Conservation (phyloP, 1,140 invertebrate species). For the Agrilus planipennis region DNA sequence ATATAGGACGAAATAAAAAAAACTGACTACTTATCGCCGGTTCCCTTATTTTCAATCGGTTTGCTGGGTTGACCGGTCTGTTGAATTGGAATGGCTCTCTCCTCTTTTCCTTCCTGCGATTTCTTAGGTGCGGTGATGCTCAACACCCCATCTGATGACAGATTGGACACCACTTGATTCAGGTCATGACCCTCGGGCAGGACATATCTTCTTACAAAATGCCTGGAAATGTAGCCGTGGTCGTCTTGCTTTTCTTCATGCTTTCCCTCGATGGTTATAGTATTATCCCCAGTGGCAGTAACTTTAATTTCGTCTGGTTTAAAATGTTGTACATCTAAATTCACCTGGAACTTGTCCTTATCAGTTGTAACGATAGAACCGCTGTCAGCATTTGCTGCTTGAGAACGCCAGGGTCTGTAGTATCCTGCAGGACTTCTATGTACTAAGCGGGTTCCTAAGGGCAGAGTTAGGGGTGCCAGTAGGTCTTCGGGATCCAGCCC, state of each 20-base stretch:
- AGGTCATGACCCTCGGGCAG: constrained; percentile 54
- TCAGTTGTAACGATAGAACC: constrained; percentile 36
- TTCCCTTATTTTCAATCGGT: constrained; percentile 12
- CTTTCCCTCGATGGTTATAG: constrained; percentile 55
- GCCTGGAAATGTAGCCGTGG: constrained; percentile 58
- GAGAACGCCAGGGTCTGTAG: constrained; percentile 39
- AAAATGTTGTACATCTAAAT: constrained; percentile 77
- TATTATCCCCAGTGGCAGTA: constrained; percentile 60
- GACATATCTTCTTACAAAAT: constrained; percentile 57
- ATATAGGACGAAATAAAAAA: too few species aligned
- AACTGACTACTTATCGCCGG: too few species aligned
- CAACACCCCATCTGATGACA: constrained; percentile 64
- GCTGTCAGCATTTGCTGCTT: constrained; percentile 21
- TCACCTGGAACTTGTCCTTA: constrained; percentile 53
- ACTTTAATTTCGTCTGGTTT: constrained; percentile 71
- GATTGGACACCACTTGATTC: constrained; percentile 48
- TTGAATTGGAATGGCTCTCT: constrained; percentile 13
- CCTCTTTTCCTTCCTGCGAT: constrained; percentile 4
- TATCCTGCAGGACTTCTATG: constrained; percentile 17
- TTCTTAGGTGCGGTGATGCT: constrained; percentile 47
- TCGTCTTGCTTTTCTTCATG: constrained; percentile 65
- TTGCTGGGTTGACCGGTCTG: constrained; percentile 19
- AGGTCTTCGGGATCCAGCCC: constrained; percentile 42
- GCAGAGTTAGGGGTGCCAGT: constrained; percentile 28
- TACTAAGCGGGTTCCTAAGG: constrained; percentile 9